Base-by-base conservation (phyloP, 2,113 vertebrate genomes). In the Anolis carolinensis region DNA sequence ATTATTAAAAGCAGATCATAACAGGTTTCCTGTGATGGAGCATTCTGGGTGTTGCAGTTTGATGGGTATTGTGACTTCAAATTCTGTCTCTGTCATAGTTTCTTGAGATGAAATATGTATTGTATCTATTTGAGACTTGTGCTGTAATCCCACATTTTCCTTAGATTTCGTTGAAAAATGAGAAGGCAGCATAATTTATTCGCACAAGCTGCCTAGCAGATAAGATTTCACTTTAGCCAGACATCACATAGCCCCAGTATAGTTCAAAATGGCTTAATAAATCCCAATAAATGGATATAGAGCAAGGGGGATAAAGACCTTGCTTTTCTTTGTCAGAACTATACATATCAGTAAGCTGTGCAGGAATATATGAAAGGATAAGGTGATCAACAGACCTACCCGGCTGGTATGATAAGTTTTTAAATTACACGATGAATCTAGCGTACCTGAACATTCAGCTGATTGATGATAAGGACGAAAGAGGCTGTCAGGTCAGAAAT, bases 211-310 rank as follows among this genome's bases (percentile, higher is more conserved):
- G 84, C 80, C 65, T 18, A 80, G 87, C 83, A 25, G n/a, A 80
- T 13, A 75, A 86, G 21, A 1, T 39, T 76, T 10, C 21, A 77
- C 14, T 34, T 79, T 85, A 65, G 4, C 9, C 32, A 83, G 7
- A 83, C 90, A 72, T 0, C 36, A 67, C 0, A 0, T 0, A 0
- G 20, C 0, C 44, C 76, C 48, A 7, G 16, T 52, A 74, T 73
- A 7, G 1, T 73, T 85, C 89, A 91, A 79, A 63, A 18, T 32
- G 83, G 76, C 36, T 50, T 27, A 50, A 32, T 86, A 72, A 1
- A 75, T 44, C 25, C 84, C 81, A 67, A 87, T 39, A 75, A 91
- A 91, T 6, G 50, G 84, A 39, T 25, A 8, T 81, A 67, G 6
- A 52, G 30, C 32, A 44, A 74, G 30, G 86, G 88, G 16, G 48